Percentiles rank a stretch among this genome's conserved stretches.
Evolutionary conservation across 2,113 vertebrate species (phyloP).

Genomic region (Collichthys lucidus): DNA sequence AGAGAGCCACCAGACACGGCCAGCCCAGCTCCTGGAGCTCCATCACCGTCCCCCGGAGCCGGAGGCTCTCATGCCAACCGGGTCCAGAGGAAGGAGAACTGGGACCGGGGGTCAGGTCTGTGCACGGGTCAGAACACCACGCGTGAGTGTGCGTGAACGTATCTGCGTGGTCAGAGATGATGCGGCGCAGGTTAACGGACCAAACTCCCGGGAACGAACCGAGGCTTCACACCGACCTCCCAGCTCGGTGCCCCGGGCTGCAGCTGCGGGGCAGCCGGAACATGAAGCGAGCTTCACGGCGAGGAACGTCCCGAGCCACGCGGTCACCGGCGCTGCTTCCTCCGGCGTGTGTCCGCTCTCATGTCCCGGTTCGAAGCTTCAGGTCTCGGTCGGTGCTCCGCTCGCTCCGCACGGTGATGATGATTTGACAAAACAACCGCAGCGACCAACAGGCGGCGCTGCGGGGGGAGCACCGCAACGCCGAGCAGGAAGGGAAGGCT

Average conservation of each 20-base stretch:
- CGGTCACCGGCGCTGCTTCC: background rate
- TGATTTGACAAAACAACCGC: background rate
- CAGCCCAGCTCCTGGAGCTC: constrained; percentile 84
- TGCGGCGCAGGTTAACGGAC: background rate
- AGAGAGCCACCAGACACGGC: constrained; percentile 89
- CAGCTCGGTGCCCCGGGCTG: constrained; percentile 58
- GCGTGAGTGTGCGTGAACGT: background rate
- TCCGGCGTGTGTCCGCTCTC: background rate
- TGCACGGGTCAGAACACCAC: background rate
- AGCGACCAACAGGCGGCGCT: constrained; percentile 54
- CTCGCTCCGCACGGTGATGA: background rate
- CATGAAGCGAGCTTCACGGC: constrained; percentile 51
- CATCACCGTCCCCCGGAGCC: constrained; percentile 75
- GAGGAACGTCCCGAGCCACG: background rate
- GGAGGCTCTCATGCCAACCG: constrained; percentile 73
- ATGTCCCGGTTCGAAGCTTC: background rate
- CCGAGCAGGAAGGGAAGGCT: background rate
- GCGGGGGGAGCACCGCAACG: background rate
- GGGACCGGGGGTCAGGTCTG: constrained; percentile 36
- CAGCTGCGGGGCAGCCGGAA: constrained; percentile 53
- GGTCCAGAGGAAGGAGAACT: constrained; percentile 54
- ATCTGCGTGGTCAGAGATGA: background rate
- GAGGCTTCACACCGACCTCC: constrained; percentile 51
- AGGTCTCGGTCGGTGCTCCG: constrained; percentile 11
- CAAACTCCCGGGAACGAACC: background rate